phyloP scores from a whole-genome alignment of 2,113 vertebrate genomes.

The Antennarius striatus region DNA sequence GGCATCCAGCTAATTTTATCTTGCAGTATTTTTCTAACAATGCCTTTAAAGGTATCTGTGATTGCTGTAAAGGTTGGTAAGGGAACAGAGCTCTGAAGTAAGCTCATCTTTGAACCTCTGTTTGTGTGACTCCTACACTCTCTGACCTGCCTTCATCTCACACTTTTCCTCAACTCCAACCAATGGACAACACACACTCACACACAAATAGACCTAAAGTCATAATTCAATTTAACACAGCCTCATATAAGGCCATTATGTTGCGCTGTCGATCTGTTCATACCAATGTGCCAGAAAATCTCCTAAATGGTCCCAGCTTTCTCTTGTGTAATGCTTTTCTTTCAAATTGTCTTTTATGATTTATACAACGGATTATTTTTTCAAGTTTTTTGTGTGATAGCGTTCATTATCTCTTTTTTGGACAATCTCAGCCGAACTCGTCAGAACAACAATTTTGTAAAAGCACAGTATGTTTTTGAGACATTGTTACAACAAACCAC shows the following conservation, averaged over 20 bases:
- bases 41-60: too few species aligned
- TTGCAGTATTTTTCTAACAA: neutral
- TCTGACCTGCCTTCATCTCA: constrained; percentile 38
- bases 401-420: constrained; percentile 49
- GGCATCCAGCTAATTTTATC: constrained; percentile 10
- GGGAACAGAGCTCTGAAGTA: constrained; percentile 24
- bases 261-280: constrained; percentile 10
- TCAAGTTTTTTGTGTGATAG: constrained; percentile 32
- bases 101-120: constrained; percentile 37
- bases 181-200: constrained; percentile 13
- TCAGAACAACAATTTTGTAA: constrained; percentile 52
- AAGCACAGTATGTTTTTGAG: constrained; percentile 39
- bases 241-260: constrained; percentile 46
- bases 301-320: constrained; percentile 56
- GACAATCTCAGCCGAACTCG: constrained; percentile 33
- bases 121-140: constrained; percentile 43
- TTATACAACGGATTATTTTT: constrained; percentile 44
- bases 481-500: constrained; percentile 44
- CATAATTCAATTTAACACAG: constrained; percentile 35
- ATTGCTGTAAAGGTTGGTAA: too few species aligned
- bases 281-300: constrained; percentile 25
- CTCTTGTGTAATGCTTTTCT: constrained; percentile 49
- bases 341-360: constrained; percentile 43
- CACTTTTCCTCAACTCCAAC: constrained; percentile 16
- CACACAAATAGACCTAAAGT: constrained; percentile 25